These are phyloP conservation scores for Catostylus mosaicus DNA, from an alignment of 30 jellyfish, hydroid and myxozoan genomes.

Conservation along the genomic window DNA sequence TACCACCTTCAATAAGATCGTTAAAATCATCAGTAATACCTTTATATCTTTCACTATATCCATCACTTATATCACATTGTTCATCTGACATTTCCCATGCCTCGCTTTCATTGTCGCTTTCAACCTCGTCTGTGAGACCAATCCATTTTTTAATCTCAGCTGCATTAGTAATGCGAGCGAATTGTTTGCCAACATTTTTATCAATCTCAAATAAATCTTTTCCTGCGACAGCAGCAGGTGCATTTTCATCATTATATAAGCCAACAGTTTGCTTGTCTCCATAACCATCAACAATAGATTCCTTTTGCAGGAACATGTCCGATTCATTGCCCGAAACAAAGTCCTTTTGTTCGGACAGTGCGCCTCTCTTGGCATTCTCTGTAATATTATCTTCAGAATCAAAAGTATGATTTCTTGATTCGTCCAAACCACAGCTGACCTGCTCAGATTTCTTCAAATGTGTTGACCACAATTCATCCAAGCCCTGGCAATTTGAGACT, in stretches of 20 bases:
- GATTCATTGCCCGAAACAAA: too few relatives aligned
- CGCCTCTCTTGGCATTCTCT: background rate
- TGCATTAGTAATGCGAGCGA: slow-evolving; percentile 24
- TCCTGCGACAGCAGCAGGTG: slow-evolving; percentile 41
- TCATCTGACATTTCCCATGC: background rate
- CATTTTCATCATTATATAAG: slow-evolving; percentile 3
- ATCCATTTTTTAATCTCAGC: background rate
- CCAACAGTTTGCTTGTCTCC: background rate
- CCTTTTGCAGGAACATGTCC: too few relatives aligned
- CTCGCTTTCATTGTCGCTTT: slow-evolving; percentile 33
- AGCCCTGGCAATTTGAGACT: background rate
- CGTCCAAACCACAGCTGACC: background rate
- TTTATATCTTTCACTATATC: slow-evolving; percentile 26
- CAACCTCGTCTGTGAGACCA: slow-evolving; percentile 27
- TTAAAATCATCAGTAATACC: slow-evolving; percentile 4
- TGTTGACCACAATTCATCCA: background rate
- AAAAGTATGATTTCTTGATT: background rate
- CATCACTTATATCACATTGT: slow-evolving; percentile 40
- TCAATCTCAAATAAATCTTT: background rate
- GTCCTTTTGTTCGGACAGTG: background rate
- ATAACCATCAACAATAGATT: background rate
- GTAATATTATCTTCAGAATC: background rate
- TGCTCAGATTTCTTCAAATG: slow-evolving; percentile 1
- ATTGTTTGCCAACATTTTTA: slow-evolving; percentile 13
- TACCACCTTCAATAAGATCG: background rate